Conservation (phyloP, 23 tunicate species). For the Oikopleura vanhoeffeni region DNA sequence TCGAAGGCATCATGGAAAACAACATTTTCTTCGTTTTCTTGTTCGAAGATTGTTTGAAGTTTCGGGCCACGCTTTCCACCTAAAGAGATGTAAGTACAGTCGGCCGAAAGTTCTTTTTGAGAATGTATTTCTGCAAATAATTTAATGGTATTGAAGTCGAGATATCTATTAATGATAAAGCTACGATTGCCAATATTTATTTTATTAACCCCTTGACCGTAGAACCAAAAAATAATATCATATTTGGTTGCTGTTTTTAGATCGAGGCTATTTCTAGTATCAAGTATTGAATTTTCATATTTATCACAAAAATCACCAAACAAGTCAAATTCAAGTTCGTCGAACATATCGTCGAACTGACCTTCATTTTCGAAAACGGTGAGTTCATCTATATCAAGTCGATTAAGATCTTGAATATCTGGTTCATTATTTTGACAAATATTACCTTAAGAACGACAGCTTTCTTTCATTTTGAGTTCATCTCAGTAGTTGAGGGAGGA, state of each 20-base stretch:
- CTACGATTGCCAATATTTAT: not conserved
- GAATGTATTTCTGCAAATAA: not conserved
- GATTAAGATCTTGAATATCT: not conserved
- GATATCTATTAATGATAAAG: not conserved
- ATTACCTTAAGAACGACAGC: not conserved
- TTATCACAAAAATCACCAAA: not conserved
- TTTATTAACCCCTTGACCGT: not conserved
- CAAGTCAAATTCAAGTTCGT: not conserved
- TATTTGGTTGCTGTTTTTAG: not conserved
- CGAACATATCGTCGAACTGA: no score
- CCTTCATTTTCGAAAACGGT: no score
- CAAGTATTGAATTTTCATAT: no score
- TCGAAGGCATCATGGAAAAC: not conserved
- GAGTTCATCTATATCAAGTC: not conserved
- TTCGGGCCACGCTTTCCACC: no score
- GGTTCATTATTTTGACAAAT: not conserved
- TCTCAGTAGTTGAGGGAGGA: not conserved
- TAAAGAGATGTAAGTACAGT: not conserved
- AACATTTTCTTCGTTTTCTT: no score
- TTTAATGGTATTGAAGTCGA: not conserved
- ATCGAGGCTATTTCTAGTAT: no score
- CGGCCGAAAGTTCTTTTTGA: not conserved
- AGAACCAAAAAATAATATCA: not conserved
- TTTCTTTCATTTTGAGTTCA: no score
- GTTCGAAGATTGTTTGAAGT: no score